phyloP scores from a whole-genome alignment of 2,797 vertebrate species.

The Spea hammondii region DNA sequence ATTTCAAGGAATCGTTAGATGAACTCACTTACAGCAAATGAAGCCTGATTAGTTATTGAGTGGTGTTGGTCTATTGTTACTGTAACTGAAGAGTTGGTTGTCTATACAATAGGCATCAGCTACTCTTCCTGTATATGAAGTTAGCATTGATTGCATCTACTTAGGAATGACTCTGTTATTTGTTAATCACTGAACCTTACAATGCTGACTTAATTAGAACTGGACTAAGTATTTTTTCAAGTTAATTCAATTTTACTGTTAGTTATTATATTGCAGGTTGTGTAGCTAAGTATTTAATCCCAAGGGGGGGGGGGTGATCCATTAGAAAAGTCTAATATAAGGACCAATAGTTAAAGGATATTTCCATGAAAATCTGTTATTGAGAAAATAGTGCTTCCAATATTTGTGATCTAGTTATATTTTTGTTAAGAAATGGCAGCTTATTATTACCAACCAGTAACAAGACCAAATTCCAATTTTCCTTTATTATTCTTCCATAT shows the following conservation, averaged over 20 bases:
- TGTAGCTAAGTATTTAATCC: constrained; percentile 28
- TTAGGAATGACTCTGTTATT: constrained; percentile 44
- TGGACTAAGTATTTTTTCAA: constrained; percentile 35
- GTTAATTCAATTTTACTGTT: constrained; percentile 37
- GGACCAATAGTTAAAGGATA: constrained; percentile 33
- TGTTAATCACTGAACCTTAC: constrained; percentile 37
- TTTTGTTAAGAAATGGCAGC: constrained; percentile 12
- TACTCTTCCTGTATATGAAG: constrained; percentile 18
- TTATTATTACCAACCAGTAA: background rate
- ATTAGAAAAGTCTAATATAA: constrained; percentile 17
- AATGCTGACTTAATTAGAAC: constrained; percentile 41
- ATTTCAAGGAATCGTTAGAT: no score
- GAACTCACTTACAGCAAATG: no score
- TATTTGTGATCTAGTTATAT: constrained; percentile 21
- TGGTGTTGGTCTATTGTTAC: background rate
- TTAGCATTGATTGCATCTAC: constrained; percentile 49
- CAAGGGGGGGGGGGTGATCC: constrained; percentile 1
- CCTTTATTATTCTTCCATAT: background rate
- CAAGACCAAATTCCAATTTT: background rate
- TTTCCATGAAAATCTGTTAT: constrained; percentile 9
- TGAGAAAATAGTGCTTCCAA: no score
- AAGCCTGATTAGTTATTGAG: background rate
- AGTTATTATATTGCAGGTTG: constrained; percentile 29
- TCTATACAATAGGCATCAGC: constrained; percentile 11
- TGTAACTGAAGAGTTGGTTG: constrained; percentile 10